These are phyloP conservation scores for Panagrolaimus sp. DNA, from an alignment of 1,140 invertebrate species.

Conservation along the genomic window DNA sequence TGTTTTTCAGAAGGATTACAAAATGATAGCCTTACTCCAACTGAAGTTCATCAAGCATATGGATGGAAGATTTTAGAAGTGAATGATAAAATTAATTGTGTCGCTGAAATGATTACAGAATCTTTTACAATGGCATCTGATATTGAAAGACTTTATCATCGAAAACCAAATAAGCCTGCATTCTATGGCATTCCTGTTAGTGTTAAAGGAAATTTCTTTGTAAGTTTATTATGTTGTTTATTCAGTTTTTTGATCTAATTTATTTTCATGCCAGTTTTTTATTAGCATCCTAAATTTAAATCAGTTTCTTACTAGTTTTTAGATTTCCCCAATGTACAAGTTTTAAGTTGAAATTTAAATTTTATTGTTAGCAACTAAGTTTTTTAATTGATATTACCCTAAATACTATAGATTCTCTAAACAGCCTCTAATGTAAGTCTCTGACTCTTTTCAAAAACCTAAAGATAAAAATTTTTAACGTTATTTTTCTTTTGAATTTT, in stretches of 20 bases:
- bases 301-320: too few species aligned
- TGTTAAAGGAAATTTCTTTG: conserved; percentile 57
- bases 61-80: conserved; percentile 38
- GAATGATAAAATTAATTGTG: conserved; percentile 37
- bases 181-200: conserved; percentile 56
- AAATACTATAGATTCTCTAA: neutral
- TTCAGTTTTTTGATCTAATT: neutral
- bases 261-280: conserved; percentile 23
- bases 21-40: conserved; percentile 26
- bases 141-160: conserved; percentile 30
- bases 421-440: conserved; percentile 11
- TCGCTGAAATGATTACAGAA: conserved; percentile 38
- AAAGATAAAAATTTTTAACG: neutral
- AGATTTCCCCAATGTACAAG: too few species aligned
- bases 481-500: conserved; percentile 17
- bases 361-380: too few species aligned
- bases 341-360: too few species aligned
- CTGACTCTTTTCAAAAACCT: neutral
- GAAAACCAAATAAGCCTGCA: conserved; percentile 43
- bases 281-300: too few species aligned
- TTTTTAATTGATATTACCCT: too few species aligned
- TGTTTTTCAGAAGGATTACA: conserved; percentile 37
- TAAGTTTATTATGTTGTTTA: conserved; percentile 26
- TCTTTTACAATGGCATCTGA: conserved; percentile 37
- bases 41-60: conserved; percentile 33